phyloP scores from a whole-genome alignment of 2,888 invertebrate species.

The Gastrophysa polygoni region DNA sequence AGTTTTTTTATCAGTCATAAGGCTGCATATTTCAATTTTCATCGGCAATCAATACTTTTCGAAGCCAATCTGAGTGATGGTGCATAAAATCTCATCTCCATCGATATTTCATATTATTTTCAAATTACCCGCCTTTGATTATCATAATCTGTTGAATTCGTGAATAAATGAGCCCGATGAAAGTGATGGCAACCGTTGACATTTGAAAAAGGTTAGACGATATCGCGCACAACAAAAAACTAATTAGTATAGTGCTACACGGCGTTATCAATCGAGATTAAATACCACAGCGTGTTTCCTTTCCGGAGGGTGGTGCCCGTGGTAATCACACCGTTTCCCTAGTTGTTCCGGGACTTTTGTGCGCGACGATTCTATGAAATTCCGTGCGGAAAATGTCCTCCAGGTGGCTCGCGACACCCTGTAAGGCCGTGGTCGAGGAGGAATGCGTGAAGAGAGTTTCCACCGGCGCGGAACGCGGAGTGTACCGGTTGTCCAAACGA shows the following conservation, averaged over 20 bases:
- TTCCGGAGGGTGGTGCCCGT: conserved; percentile 20
- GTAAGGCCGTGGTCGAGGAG: conserved; percentile 14
- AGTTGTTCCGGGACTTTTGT: conserved; percentile 29
- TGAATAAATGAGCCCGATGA: conserved; percentile 15
- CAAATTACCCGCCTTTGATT: too few species aligned
- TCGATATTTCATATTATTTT: too few species aligned
- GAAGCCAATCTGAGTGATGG: too few species aligned
- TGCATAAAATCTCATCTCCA: too few species aligned
- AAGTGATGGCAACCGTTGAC: conserved; percentile 16
- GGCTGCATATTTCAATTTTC: too few species aligned
- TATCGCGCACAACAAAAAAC: conserved; percentile 23
- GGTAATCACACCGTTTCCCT: conserved; percentile 11
- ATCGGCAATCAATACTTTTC: too few species aligned
- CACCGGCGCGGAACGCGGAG: conserved; percentile 16
- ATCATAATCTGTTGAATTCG: conserved; percentile 21
- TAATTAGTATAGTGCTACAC: conserved; percentile 29
- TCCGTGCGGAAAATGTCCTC: background rate
- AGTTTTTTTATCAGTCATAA: too few species aligned
- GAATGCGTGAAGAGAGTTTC: conserved; percentile 20
- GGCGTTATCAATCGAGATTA: conserved; percentile 26
- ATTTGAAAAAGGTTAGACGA: conserved; percentile 29
- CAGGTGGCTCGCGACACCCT: too few species aligned
- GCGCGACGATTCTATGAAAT: conserved; percentile 11
- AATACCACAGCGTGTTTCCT: conserved; percentile 30
- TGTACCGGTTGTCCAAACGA: conserved; percentile 34